phyloP scores from a whole-genome alignment of 2,888 invertebrate genomes.

The Azorinus chamasolen region DNA sequence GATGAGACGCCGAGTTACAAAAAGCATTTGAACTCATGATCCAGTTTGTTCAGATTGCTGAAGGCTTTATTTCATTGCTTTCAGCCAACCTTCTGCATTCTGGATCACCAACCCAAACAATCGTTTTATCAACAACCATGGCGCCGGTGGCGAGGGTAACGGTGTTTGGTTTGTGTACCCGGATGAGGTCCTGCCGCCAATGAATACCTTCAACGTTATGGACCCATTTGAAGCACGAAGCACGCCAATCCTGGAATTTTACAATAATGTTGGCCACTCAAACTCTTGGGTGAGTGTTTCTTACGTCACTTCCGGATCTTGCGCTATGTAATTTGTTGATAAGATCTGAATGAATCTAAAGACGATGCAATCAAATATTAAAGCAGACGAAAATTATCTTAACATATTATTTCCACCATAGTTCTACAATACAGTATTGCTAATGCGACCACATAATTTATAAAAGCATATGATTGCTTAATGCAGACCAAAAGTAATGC shows the following conservation, averaged over 20 bases:
- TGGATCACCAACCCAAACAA: slow-evolving; percentile 65
- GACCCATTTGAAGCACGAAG: slow-evolving; percentile 40
- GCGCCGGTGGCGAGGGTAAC: slow-evolving; percentile 56
- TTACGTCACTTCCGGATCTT: no score
- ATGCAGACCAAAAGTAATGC: no score
- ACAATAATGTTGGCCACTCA: slow-evolving; percentile 69
- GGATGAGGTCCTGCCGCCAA: slow-evolving; percentile 54
- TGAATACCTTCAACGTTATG: slow-evolving; percentile 31
- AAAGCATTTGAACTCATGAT: background rate
- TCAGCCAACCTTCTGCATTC: slow-evolving; percentile 51
- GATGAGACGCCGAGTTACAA: background rate
- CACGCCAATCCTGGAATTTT: slow-evolving; percentile 52
- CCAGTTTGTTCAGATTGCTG: no score
- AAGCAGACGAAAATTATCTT: no score
- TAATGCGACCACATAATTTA: no score
- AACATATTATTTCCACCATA: no score
- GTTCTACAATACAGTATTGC: no score
- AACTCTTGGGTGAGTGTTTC: slow-evolving; percentile 42
- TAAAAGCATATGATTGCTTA: no score
- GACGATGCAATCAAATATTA: no score
- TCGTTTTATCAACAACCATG: slow-evolving; percentile 57
- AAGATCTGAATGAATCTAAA: no score
- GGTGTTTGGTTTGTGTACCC: slow-evolving; percentile 64
- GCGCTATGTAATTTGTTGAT: no score
- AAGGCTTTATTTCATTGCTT: no score